Base-by-base conservation (phyloP, 2,113 vertebrate species). In the Onychostoma macrolepis region DNA sequence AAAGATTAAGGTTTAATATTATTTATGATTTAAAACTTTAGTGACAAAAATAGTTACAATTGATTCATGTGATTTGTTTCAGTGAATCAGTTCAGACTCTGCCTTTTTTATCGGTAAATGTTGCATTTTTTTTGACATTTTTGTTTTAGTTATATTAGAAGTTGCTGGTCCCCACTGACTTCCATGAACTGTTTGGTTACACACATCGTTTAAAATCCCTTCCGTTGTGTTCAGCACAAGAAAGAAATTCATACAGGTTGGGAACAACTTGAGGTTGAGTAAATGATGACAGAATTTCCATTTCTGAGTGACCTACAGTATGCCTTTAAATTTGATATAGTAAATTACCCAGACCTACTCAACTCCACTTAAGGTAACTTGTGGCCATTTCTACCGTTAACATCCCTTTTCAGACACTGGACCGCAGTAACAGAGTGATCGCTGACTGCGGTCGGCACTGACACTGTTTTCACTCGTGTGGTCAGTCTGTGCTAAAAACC, bases 401-500 rank as follows among this genome's bases (percentile, higher is more conserved):
- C 61, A 67, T 38, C 9, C 24, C 41, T 58, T 38, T 86, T 81
- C 84, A 72, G 43, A 71, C 74, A 75, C 43, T 41, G 21, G 67
- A 61, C 24, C 11, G 33, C 76, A 80, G 85, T 87, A 88, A 87
- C 56, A 48, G 84, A n/a, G 83, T 63, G 58, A 36, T 63, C 53
- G 61, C 26, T 76, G 41, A 33, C 41, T 88, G 85, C 36, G 85
- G 86, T 87, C 88, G 72, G 76, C 58, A 69, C 76, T 67, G 86
- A 86, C 87, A 88, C 78, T 43, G 6, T 83, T 89, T 90, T 83
- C 88, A 90, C 88, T 30, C 63, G 71, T 82, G 77, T 74, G 85
- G 76, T 80, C 84, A 86, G 87, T 88, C 90, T 87, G 84, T 8
- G 43, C 45, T 61, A 79, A 85, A 92, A 87, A 76, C 80, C 89